Percentiles rank a stretch among this genome's conserved stretches.
Conservation (phyloP, 2,113 vertebrate species). For the Ancistrus triradiatus region DNA sequence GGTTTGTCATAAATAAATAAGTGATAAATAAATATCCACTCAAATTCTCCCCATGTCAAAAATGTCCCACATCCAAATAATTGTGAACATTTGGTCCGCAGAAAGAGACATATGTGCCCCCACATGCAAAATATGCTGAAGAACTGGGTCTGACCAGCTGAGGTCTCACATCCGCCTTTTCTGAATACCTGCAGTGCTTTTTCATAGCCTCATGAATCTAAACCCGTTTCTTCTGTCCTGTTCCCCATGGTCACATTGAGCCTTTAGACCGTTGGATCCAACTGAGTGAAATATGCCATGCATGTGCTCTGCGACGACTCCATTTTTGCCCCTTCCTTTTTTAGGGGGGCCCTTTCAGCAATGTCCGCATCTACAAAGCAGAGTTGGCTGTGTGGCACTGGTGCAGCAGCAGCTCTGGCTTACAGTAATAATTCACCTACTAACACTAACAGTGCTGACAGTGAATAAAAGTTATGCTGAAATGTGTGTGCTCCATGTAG, state of each 20-base stretch:
- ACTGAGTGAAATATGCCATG: conserved; percentile 17
- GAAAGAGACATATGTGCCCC: too few species aligned
- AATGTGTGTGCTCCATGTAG: background rate
- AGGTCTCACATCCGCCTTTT: background rate
- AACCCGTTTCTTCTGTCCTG: conserved; percentile 19
- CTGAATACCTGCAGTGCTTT: conserved; percentile 20
- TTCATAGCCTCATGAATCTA: conserved; percentile 24
- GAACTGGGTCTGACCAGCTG: too few species aligned
- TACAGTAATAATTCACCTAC: conserved; percentile 7
- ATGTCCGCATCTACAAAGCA: background rate
- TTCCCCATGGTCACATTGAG: conserved; percentile 3
- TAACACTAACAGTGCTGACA: conserved; percentile 8
- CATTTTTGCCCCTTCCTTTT: background rate
- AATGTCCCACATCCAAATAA: too few species aligned
- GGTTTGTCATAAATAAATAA: too few species aligned
- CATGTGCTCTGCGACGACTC: conserved; percentile 11
- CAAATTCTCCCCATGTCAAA: too few species aligned
- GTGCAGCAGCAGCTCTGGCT: background rate
- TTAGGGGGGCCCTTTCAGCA: background rate
- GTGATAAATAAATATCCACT: too few species aligned
- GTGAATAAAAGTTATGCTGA: conserved; percentile 7
- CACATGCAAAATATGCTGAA: too few species aligned
- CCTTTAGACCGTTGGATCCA: background rate
- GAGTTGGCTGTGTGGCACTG: background rate
- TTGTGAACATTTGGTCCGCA: too few species aligned